phyloP scores from a whole-genome alignment of 2,888 invertebrate genomes.

The Penaeus monodon region DNA sequence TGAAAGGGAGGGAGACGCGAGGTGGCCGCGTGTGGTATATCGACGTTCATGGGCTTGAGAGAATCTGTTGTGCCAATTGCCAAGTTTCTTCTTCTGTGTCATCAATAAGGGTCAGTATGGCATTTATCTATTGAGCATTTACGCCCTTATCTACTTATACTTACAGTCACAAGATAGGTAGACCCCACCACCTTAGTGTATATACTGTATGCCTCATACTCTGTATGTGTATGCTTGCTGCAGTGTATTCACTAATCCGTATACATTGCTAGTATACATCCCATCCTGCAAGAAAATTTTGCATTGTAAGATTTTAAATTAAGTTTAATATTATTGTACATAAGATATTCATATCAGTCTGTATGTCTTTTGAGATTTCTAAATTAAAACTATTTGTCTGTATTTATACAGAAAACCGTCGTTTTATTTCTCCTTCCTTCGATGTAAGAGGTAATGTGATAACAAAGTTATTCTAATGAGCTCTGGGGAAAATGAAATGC shows the following conservation, averaged over 20 bases:
- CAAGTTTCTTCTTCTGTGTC: slow-evolving; percentile 55
- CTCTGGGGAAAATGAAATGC: too few species aligned
- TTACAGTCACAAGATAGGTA: slow-evolving; percentile 61
- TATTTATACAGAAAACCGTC: slow-evolving; percentile 64
- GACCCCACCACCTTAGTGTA: slow-evolving; percentile 34
- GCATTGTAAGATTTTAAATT: slow-evolving; percentile 63
- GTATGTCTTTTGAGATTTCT: slow-evolving; percentile 65
- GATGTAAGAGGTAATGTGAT: too few species aligned
- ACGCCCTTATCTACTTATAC: slow-evolving; percentile 56
- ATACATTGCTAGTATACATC: slow-evolving; percentile 28
- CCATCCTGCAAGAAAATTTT: slow-evolving; percentile 57
- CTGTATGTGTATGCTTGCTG: background rate
- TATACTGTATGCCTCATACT: slow-evolving; percentile 13
- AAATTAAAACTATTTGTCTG: slow-evolving; percentile 65
- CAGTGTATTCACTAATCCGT: slow-evolving; percentile 18
- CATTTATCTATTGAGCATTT: slow-evolving; percentile 57
- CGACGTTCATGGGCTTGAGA: slow-evolving; percentile 14
- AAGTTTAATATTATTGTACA: slow-evolving; percentile 64
- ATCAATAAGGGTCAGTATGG: slow-evolving; percentile 57
- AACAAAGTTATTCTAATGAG: too few species aligned
- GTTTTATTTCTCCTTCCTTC: slow-evolving; percentile 43
- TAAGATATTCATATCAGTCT: slow-evolving; percentile 66
- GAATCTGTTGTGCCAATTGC: slow-evolving; percentile 49
- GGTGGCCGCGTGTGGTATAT: background rate
- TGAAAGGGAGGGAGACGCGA: slow-evolving; percentile 29